Evolutionary conservation across 2,797 vertebrate species (phyloP).

Genomic region (Choloepus didactylus): DNA sequence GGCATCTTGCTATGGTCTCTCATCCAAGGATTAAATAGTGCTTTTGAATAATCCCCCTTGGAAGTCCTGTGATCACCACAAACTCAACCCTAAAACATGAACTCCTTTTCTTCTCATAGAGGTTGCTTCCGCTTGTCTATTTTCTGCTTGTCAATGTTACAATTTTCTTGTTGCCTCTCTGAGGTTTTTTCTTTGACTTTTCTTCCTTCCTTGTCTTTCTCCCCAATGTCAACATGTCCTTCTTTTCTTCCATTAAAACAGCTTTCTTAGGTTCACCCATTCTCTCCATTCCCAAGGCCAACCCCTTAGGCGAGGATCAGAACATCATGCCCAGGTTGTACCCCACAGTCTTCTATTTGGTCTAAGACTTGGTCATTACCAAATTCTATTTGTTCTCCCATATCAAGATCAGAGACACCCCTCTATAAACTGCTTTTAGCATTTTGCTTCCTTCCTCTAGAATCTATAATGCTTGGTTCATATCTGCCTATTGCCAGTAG

Average conservation of each 20-base stretch:
- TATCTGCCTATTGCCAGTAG: neutral
- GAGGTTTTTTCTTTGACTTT: constrained; percentile 24
- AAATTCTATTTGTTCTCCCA: neutral
- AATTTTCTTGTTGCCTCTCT: neutral
- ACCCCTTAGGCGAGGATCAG: neutral
- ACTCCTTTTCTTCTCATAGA: neutral
- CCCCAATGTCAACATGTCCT: neutral
- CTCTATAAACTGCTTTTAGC: neutral
- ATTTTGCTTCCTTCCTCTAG: constrained; percentile 18
- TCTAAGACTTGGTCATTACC: neutral
- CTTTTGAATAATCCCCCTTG: neutral
- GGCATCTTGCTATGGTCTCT: neutral
- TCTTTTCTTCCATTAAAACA: neutral
- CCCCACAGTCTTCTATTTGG: neutral
- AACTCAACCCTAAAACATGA: neutral
- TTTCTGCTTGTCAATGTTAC: neutral
- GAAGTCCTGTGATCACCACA: neutral
- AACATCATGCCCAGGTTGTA: neutral
- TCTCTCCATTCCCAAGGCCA: neutral
- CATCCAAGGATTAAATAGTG: neutral
- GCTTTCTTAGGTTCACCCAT: neutral
- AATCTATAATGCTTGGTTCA: no score
- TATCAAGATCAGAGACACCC: neutral
- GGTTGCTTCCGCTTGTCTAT: neutral
- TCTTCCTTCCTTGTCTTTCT: neutral